Evolutionary conservation across 2,797 vertebrate species (phyloP), one percentile per base, ranked within the genome.

Genomic region (Sebastes trivittatus): DNA sequence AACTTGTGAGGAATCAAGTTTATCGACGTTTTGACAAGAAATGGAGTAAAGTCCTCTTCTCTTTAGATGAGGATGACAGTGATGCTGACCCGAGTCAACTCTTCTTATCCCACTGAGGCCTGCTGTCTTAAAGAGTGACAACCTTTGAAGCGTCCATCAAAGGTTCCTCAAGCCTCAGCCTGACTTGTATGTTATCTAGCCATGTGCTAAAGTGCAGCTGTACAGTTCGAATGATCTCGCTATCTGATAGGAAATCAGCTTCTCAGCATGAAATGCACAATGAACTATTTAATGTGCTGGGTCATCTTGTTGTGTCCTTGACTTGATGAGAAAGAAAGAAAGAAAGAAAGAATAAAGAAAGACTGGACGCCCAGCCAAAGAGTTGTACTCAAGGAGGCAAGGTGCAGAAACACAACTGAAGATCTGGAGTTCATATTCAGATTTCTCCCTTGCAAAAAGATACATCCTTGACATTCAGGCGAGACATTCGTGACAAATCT

Each of bases 191-290:
- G 75, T 87, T 42, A 81, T 90, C 88, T 72, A 52, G 68, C 72
- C 16, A 32, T 84, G 92, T 88, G 90, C 92, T 90, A 89, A 90
- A 93, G 92, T 92, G 89, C 92, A 87, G 86, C 83, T 87, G 85
- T 89, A 91, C 86, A 84, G 80, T 91, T 87, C 79, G 71, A 82
- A 89, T 75, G 72, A 78, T 87, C 84, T 74, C 73, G 8, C 73
- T 75, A 84, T 83, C 84, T 72, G 88, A 80, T 74, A 79, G 68
- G 72, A 77, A 85, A 87, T 86, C 82, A 80, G 83, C 54, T 29
- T 77, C 87, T 88, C 72, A 25, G 84, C 83, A 80, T 78, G 78
- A 91, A 87, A 82, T 58, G 56, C 68, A 74, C 69, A 78, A 63
- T 72, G 72, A 69, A 85, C 59, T 73, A 75, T 36, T 77, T n/a